Evolutionary conservation across 2,888 invertebrate genomes (phyloP).

Genomic region (Microctonus hyperodae): DNA sequence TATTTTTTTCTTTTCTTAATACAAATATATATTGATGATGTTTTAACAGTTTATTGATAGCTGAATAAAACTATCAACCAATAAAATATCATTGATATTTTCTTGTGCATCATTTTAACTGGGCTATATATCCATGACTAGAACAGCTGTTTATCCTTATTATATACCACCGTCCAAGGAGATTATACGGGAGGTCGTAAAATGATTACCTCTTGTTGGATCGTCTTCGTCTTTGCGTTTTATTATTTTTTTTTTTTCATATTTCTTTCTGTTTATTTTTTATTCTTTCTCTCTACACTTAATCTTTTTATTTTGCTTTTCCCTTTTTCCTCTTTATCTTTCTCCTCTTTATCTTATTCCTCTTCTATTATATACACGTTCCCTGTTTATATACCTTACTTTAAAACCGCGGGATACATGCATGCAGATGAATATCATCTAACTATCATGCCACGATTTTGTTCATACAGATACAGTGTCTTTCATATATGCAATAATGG

Average conservation of each 20-base stretch:
- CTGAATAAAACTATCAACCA: slow-evolving; percentile 43
- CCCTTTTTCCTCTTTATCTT: not conserved
- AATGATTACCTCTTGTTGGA: slow-evolving; percentile 46
- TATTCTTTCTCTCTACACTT: not conserved
- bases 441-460: slow-evolving; percentile 17
- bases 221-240: slow-evolving; percentile 19
- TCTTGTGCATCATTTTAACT: slow-evolving; percentile 35
- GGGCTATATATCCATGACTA: slow-evolving; percentile 42
- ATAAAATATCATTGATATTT: slow-evolving; percentile 59
- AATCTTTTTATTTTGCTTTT: not conserved
- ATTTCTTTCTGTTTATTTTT: too few relatives aligned
- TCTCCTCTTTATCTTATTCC: not conserved
- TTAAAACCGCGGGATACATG: not conserved
- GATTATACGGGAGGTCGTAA: slow-evolving; percentile 53
- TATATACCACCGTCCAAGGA: slow-evolving; percentile 45
- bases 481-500: slow-evolving; percentile 9
- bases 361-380: not conserved
- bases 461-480: not conserved
- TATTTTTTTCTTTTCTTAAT: not conserved
- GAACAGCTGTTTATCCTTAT: slow-evolving; percentile 55
- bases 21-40: not conserved
- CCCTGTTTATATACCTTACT: slow-evolving; percentile 13
- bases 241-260: not conserved
- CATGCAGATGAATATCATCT: slow-evolving; percentile 4
- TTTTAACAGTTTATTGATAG: slow-evolving; percentile 25